Conservation (phyloP, 1,140 invertebrate genomes). For the Oreohelix idahoensis region DNA sequence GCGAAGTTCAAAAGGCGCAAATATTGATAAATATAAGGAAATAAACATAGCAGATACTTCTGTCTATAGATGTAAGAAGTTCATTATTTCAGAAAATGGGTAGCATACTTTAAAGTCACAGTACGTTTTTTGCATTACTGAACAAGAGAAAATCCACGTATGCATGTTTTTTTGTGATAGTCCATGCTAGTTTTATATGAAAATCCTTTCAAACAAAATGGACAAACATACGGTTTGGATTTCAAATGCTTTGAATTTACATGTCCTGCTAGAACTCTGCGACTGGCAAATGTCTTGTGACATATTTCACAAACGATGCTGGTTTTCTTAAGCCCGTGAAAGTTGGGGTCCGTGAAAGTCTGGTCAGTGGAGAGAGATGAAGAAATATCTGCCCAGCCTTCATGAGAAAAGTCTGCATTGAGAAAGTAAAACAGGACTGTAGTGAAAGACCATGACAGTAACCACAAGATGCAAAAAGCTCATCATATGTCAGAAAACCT, state of each 20-base stretch:
- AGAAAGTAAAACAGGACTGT: slow-evolving; percentile 23
- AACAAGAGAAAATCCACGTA: background rate
- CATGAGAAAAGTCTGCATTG: slow-evolving; percentile 20
- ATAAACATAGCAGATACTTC: background rate
- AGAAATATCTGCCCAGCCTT: slow-evolving; percentile 15
- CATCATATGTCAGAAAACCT: slow-evolving; percentile 6
- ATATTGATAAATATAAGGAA: background rate
- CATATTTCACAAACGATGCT: slow-evolving; percentile 32
- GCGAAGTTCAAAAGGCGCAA: background rate
- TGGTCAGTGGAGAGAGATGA: slow-evolving; percentile 16
- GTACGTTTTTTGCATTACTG: background rate
- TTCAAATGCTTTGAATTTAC: slow-evolving; percentile 41
- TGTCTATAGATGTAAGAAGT: background rate
- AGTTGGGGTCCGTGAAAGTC: background rate
- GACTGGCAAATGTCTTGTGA: slow-evolving; percentile 27
- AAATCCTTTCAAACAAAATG: slow-evolving; percentile 39
- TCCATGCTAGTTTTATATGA: slow-evolving; percentile 39
- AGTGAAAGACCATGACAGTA: slow-evolving; percentile 13
- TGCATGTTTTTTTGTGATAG: slow-evolving; percentile 35
- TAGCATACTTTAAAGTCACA: background rate
- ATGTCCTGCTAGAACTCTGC: slow-evolving; percentile 36
- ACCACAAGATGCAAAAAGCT: background rate
- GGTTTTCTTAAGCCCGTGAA: slow-evolving; percentile 27
- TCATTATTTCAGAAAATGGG: background rate
- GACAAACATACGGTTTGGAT: slow-evolving; percentile 39